These are phyloP conservation scores for Neomonachus schauinslandi DNA, from an alignment of 2,113 vertebrate genomes.

Conservation along the genomic window DNA sequence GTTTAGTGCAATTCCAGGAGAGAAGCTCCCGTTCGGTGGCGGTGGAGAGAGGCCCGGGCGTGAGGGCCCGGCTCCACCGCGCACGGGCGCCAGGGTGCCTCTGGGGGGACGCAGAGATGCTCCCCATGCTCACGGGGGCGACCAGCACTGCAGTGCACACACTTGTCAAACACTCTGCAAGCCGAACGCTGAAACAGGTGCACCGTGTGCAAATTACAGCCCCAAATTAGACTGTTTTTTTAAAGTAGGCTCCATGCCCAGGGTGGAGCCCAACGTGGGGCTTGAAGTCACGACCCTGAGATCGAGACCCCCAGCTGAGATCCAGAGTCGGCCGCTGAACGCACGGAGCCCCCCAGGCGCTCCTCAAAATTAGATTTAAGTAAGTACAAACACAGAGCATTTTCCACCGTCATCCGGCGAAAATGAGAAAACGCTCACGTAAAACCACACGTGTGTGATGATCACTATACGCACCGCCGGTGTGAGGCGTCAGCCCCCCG, in stretches of 20 bases:
- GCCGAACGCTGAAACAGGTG: not conserved
- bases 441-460: not conserved
- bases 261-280: not conserved
- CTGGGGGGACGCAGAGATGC: not conserved
- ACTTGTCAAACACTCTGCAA: not conserved
- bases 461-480: too few relatives aligned
- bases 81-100: not conserved
- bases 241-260: too few relatives aligned
- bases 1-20: not conserved
- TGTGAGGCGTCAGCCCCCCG: not conserved
- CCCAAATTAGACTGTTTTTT: not conserved
- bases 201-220: not conserved
- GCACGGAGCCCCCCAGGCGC: not conserved
- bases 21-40: too few relatives aligned
- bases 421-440: not conserved
- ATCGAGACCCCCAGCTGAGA: too few relatives aligned
- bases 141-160: not conserved
- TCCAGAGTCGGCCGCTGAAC: too few relatives aligned
- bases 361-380: not conserved
- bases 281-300: not conserved
- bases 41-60: not conserved
- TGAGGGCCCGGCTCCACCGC: not conserved
- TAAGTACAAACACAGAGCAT: not conserved
- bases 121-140: not conserved
- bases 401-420: not conserved